phyloP scores from a whole-genome alignment of 1,140 invertebrate species.

The Aphaenogaster ashmeadi region DNA sequence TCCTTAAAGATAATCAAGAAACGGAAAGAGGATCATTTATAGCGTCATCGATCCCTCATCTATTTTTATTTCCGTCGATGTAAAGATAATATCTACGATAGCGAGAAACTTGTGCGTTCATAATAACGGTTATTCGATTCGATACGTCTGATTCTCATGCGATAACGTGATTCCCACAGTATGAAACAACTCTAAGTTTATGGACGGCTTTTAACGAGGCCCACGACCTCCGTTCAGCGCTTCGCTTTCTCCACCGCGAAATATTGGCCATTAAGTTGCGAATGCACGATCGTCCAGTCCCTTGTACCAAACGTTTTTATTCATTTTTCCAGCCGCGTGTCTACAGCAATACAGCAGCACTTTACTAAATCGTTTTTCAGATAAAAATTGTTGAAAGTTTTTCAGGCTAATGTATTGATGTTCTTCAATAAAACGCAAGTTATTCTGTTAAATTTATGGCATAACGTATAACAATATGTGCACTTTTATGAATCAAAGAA shows the following conservation, averaged over 20 bases:
- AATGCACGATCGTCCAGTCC: conserved; percentile 6
- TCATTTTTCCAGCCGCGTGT: not conserved
- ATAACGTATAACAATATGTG: not conserved
- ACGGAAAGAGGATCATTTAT: not conserved
- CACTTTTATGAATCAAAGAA: not conserved
- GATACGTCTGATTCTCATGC: not conserved
- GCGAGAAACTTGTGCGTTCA: not conserved
- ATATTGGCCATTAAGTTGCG: conserved; percentile 47
- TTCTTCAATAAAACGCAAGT: not conserved
- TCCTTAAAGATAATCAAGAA: conserved; percentile 5
- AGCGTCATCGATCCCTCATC: conserved; percentile 9
- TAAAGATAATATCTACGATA: not conserved
- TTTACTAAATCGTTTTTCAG: not conserved
- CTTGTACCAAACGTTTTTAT: conserved; percentile 11
- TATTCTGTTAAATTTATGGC: not conserved
- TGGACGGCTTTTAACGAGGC: conserved; percentile 10
- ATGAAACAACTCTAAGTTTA: conserved; percentile 29
- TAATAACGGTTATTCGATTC: conserved; percentile 21
- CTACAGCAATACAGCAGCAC: not conserved
- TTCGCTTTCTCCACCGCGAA: conserved; percentile 47
- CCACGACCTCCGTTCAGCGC: conserved; percentile 23
- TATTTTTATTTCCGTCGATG: not conserved
- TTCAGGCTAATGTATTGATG: not conserved
- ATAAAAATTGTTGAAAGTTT: not conserved
- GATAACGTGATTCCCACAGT: conserved; percentile 12